Evolutionary conservation across 2,797 vertebrate species (phyloP), one percentile per base, ranked within the genome.

Genomic region (Sebastes alutus): DNA sequence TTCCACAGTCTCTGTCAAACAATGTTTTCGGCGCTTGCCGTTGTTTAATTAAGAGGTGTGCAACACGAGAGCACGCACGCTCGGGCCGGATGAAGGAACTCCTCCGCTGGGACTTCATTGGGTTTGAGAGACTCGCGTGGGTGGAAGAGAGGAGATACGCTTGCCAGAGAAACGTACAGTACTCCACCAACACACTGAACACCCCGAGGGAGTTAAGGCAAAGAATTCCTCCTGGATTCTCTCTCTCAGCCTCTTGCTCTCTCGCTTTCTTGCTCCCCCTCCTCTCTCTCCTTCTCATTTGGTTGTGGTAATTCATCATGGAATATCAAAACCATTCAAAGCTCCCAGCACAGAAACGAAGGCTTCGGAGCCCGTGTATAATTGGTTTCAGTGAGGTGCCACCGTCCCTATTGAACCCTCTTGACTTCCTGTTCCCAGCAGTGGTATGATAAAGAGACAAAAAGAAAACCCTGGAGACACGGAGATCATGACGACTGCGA

Each of bases 11-110:
- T 78, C 73, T 67, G 83, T 92, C 86, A 89, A 88, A 78, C 77
- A 81, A 56, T 52, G 63, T 86, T 83, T 84, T 79, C 76, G 67
- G 69, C 10, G 6, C 80, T 77, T 81, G 85, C 79, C 81, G 67
- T 89, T 93, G 92, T 94, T 89, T 94, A 93, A 95, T 94, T 93
- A 94, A 93, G 90, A 90, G 88, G 89, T 86, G 87, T 65, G 80
- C 85, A 70, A 70, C 83, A 85, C 76, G 25, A 80, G 83, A 82
- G 72, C 88, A 83, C 38, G 72, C 85, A 79, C 78, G 63, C 83
- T 81, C 77, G 20, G 74, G 83, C 83, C 85, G 78, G 83, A 91
- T 86, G 81, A 90, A 92, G 91, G 82, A 91, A 92, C 90, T 87
- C 92, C 87, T 93, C 93, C 85, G 67, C 84, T 76, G 91, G 88